Percentiles rank a stretch among this genome's conserved stretches.
These are phyloP conservation scores for Anthopleura xanthogrammica DNA, from an alignment of 92 coral and sea anemone species.

Conservation along the genomic window DNA sequence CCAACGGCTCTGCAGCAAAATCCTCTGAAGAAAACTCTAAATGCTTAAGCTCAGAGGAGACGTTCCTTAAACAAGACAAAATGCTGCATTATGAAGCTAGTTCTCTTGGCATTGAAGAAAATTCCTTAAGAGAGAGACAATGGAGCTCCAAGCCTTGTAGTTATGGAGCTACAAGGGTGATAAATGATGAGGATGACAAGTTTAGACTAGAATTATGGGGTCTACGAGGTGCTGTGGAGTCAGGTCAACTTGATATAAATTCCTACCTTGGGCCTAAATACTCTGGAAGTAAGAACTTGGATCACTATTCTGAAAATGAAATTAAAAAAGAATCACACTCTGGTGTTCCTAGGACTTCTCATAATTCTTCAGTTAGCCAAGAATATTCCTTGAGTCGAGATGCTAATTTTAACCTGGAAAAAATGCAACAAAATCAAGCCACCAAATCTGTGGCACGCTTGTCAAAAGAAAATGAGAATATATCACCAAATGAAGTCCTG, in stretches of 20 bases:
- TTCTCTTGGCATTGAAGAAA: neutral
- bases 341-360: neutral
- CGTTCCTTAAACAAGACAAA: neutral
- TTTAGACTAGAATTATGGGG: constrained; percentile 81
- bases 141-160: constrained; percentile 4
- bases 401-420: neutral
- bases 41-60: neutral
- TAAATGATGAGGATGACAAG: constrained; percentile 60
- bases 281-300: neutral
- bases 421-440: too few species aligned
- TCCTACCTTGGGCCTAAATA: constrained; percentile 38
- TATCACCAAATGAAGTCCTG: neutral
- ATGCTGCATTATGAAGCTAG: constrained; percentile 17
- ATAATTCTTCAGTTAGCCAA: neutral
- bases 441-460: too few species aligned
- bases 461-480: neutral
- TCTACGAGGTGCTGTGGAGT: constrained; percentile 68
- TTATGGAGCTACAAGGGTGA: constrained; percentile 5
- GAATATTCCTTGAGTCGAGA: neutral
- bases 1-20: neutral
- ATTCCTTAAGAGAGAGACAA: neutral
- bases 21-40: neutral
- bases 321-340: neutral
- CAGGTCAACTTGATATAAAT: constrained; percentile 66
- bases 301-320: neutral